These are phyloP conservation scores for Erpornis zantholeuca DNA, from an alignment of 2,113 vertebrate genomes.

Conservation along the genomic window DNA sequence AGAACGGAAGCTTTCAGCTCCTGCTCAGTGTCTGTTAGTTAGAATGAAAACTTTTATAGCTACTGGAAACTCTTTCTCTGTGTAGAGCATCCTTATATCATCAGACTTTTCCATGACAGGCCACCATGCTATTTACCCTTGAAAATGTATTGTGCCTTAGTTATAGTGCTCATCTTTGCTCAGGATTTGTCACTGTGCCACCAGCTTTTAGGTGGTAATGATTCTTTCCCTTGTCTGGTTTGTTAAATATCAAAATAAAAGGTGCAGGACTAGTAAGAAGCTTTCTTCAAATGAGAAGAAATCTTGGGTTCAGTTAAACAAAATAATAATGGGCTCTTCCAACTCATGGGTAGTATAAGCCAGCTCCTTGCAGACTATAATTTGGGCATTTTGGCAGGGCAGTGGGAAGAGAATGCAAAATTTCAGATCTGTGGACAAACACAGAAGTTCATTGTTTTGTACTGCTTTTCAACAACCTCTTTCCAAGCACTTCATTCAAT, in stretches of 20 bases:
- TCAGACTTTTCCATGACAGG: background rate
- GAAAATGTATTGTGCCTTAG: background rate
- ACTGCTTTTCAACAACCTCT: background rate
- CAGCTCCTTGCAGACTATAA: background rate
- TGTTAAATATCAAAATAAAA: background rate
- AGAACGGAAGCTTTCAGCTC: background rate
- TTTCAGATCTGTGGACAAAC: background rate
- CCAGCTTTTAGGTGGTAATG: background rate
- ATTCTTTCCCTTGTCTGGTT: background rate
- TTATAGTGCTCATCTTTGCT: background rate
- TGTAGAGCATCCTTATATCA: background rate
- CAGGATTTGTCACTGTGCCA: background rate
- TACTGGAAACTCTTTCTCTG: background rate
- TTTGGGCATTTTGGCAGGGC: background rate
- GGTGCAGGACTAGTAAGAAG: background rate
- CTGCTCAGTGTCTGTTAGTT: background rate
- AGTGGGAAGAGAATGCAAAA: background rate
- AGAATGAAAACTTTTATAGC: background rate
- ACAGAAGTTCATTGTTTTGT: slow-evolving; percentile 19
- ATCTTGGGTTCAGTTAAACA: background rate
- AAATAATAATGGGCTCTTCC: background rate
- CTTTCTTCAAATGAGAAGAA: background rate
- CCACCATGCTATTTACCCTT: background rate
- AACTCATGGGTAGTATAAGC: background rate
- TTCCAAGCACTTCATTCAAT: background rate